A percentile compares a stretch with the other conserved stretches of the same genome.
phyloP scores from a whole-genome alignment of 2,113 vertebrate genomes.

The Lasiurus borealis region DNA sequence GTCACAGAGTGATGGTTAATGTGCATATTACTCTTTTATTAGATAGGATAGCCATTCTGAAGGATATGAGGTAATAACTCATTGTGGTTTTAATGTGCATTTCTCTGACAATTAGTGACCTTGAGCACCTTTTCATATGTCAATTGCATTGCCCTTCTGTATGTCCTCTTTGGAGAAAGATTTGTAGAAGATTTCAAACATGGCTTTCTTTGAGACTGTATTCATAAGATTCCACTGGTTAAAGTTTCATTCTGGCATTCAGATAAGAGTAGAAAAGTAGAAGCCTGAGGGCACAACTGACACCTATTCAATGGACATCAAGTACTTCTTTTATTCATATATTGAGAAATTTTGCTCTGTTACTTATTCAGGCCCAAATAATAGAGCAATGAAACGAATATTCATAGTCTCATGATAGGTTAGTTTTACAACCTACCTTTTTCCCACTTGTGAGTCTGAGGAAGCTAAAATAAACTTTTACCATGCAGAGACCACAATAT shows the following conservation, averaged over 20 bases:
- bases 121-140: neutral
- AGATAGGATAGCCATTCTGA: neutral
- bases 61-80: neutral
- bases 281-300: neutral
- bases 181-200: neutral
- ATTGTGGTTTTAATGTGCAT: neutral
- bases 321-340: neutral
- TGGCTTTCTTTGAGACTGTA: neutral
- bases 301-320: neutral
- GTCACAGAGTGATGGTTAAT: no score
- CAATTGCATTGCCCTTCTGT: no score
- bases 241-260: constrained; percentile 30
- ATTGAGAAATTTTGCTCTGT: neutral
- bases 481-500: neutral
- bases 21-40: no score
- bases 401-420: neutral
- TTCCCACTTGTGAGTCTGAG: neutral
- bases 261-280: neutral
- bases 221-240: neutral
- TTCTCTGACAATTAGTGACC: neutral
- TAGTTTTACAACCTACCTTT: neutral
- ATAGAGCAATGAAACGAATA: neutral
- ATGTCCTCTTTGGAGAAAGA: no score
- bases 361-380: neutral
- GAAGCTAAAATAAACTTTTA: neutral